phyloP scores from a whole-genome alignment of 2,888 invertebrate genomes.

The Dynastes tityus region DNA sequence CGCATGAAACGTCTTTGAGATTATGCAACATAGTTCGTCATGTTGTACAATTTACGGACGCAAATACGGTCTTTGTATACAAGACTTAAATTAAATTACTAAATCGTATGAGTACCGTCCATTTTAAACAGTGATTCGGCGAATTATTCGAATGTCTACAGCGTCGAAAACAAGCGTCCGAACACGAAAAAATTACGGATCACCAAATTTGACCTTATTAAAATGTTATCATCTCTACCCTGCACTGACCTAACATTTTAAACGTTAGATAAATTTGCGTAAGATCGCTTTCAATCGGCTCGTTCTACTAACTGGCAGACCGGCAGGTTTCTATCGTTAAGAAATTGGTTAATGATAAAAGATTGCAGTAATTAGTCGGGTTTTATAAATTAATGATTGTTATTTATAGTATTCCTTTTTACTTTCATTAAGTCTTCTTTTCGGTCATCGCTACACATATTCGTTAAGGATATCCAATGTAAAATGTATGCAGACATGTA shows the following conservation, averaged over 20 bases:
- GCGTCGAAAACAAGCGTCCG: background rate
- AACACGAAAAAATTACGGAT: slow-evolving; percentile 40
- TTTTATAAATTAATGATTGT: slow-evolving; percentile 1
- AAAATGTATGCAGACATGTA: too few species aligned
- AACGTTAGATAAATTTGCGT: slow-evolving; percentile 42
- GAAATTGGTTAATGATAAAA: background rate
- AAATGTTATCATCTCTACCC: slow-evolving; percentile 24
- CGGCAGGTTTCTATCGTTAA: background rate
- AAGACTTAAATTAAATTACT: background rate
- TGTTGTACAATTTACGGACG: slow-evolving; percentile 7
- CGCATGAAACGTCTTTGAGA: background rate
- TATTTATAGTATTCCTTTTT: background rate
- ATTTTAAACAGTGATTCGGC: slow-evolving; percentile 32
- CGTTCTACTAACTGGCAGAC: slow-evolving; percentile 10
- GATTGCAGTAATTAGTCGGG: background rate
- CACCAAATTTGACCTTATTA: slow-evolving; percentile 40
- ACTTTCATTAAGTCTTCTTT: background rate
- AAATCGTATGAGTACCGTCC: background rate
- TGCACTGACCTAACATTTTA: slow-evolving; percentile 45
- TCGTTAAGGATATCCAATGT: background rate
- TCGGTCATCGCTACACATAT: background rate
- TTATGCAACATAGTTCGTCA: slow-evolving; percentile 24
- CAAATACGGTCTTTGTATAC: background rate
- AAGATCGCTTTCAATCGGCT: slow-evolving; percentile 27
- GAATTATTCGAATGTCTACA: slow-evolving; percentile 21